Evolutionary conservation across 2,797 vertebrate species (phyloP).

Genomic region (Tenualosa thibaudeaui): DNA sequence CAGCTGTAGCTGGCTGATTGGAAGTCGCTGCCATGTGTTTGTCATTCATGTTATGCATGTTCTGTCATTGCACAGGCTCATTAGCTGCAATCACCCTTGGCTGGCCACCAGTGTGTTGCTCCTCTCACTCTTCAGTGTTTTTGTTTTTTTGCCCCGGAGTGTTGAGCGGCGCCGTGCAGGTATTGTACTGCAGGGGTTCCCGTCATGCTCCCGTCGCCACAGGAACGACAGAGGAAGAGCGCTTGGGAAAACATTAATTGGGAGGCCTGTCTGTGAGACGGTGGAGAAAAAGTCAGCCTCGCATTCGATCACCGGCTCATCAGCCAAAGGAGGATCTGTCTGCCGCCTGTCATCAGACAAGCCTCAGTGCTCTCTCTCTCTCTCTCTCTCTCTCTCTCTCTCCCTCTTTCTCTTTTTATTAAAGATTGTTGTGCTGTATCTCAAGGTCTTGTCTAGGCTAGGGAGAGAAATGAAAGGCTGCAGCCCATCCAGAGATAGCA

Average conservation of each 20-base stretch:
- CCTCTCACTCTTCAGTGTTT: not conserved
- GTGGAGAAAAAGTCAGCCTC: constrained; percentile 52
- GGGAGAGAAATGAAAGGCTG: constrained; percentile 46
- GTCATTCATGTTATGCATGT: not conserved
- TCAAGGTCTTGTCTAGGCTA: constrained; percentile 55
- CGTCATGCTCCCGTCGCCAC: constrained; percentile 46
- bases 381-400: constrained; percentile 24
- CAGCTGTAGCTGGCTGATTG: not conserved
- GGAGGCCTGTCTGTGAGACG: constrained; percentile 50
- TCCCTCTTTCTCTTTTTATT: constrained; percentile 44
- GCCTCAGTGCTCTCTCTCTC: constrained; percentile 26
- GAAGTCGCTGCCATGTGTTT: not conserved
- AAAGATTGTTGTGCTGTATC: constrained; percentile 53
- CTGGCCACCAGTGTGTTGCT: not conserved
- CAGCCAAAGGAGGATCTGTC: constrained; percentile 46
- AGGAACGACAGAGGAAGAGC: constrained; percentile 52
- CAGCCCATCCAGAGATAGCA: constrained; percentile 24
- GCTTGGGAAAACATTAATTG: constrained; percentile 59
- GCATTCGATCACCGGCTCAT: constrained; percentile 55
- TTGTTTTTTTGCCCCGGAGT: not conserved
- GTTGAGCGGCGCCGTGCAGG: constrained; percentile 25
- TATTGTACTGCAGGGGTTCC: constrained; percentile 46
- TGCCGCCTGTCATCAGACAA: constrained; percentile 49
- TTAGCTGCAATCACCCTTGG: constrained; percentile 1
- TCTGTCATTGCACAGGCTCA: not conserved